Evolutionary conservation across 1,140 invertebrate species (phyloP).

Genomic region (Ips typographus): DNA sequence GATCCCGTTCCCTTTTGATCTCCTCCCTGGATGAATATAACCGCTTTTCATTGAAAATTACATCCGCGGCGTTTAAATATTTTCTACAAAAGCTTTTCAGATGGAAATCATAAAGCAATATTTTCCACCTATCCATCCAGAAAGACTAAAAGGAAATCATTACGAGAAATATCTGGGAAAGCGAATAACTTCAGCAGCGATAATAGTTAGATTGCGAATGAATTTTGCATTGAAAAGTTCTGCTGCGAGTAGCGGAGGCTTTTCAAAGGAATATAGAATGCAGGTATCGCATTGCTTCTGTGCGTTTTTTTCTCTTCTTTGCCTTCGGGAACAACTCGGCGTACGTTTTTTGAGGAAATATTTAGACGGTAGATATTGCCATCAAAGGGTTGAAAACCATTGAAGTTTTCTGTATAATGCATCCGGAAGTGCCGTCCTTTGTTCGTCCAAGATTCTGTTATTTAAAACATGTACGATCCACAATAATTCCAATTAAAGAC

Average conservation of each 20-base stretch:
- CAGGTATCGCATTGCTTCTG: conserved; percentile 27
- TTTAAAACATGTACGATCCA: not conserved
- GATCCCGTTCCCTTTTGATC: conserved; percentile 38
- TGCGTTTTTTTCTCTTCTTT: conserved; percentile 21
- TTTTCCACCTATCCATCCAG: conserved; percentile 40
- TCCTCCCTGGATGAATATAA: conserved; percentile 35
- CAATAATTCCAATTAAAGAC: conserved; percentile 26
- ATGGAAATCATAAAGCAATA: conserved; percentile 40
- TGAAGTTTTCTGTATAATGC: too few species aligned
- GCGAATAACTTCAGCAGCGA: conserved; percentile 35
- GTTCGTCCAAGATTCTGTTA: too few species aligned
- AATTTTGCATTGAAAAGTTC: conserved; percentile 32
- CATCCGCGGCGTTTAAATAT: conserved; percentile 42
- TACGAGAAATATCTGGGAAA: conserved; percentile 37
- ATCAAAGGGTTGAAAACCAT: not conserved
- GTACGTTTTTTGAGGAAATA: conserved; percentile 10
- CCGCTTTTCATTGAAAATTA: conserved; percentile 41
- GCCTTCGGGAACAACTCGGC: not conserved
- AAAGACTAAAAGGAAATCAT: conserved; percentile 38
- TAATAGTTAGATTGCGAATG: conserved; percentile 38
- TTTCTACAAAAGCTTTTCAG: conserved; percentile 42
- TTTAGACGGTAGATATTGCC: conserved; percentile 5
- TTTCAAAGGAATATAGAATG: conserved; percentile 31
- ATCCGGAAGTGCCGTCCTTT: too few species aligned
- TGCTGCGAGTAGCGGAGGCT: conserved; percentile 6